These are phyloP conservation scores for Heloderma charlesbogerti DNA, from an alignment of 2,113 vertebrate genomes.

Conservation along the genomic window DNA sequence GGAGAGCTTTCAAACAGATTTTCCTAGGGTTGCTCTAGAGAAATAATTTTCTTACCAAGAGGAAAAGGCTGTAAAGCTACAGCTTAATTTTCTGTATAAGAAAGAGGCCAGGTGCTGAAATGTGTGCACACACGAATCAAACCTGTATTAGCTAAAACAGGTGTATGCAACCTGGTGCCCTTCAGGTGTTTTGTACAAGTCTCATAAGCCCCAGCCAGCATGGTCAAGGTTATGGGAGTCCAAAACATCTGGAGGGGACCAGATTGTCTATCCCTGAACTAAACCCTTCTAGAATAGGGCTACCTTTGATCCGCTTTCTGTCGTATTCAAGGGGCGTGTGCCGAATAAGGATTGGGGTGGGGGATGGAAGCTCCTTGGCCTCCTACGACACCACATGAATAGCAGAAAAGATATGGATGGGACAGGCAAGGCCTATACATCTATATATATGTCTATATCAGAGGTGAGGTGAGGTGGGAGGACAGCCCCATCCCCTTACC, in stretches of 20 bases:
- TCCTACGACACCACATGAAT: neutral
- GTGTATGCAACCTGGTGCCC: too few species aligned
- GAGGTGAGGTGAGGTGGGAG: neutral
- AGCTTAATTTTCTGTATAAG: neutral
- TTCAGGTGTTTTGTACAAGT: too few species aligned
- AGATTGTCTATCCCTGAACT: neutral
- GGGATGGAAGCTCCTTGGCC: too few species aligned
- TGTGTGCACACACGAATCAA: neutral
- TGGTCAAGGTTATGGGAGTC: too few species aligned
- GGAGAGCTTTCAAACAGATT: constrained; percentile 25
- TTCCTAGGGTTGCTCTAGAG: constrained; percentile 4
- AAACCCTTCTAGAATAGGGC: neutral
- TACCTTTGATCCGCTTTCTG: neutral
- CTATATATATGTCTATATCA: too few species aligned
- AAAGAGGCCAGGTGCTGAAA: neutral
- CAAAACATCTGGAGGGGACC: too few species aligned
- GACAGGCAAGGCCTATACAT: neutral
- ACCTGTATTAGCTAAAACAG: neutral
- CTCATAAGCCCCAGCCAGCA: too few species aligned
- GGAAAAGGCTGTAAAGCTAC: constrained; percentile 7
- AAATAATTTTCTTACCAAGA: constrained; percentile 24
- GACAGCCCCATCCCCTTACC: neutral
- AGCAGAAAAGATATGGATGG: neutral
- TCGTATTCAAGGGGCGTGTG: neutral
- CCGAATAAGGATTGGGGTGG: neutral